Conservation (phyloP, 1,140 invertebrate species). For the Ruditapes philippinarum region DNA sequence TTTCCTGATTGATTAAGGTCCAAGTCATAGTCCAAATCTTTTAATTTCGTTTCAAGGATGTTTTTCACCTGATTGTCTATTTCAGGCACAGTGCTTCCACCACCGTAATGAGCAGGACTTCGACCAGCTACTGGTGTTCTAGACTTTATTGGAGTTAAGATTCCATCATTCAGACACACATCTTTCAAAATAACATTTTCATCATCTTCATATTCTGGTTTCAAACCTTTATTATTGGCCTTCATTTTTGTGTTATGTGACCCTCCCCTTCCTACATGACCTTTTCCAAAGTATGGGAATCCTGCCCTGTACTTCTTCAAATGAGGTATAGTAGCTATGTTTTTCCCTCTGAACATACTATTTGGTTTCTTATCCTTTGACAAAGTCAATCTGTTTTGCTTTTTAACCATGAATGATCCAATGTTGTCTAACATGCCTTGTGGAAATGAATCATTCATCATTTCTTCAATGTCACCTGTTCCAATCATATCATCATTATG, state of each 20-base stretch:
- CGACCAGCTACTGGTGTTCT: slow-evolving; percentile 73
- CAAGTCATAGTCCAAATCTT: slow-evolving; percentile 39
- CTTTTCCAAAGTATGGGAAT: slow-evolving; percentile 63
- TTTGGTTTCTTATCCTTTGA: slow-evolving; percentile 17
- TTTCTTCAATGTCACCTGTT: background rate
- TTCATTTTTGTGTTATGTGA: slow-evolving; percentile 17
- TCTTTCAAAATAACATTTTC: slow-evolving; percentile 73
- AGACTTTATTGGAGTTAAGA: slow-evolving; percentile 70
- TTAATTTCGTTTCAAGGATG: slow-evolving; percentile 40
- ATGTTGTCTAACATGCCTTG: background rate
- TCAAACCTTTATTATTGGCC: slow-evolving; percentile 44
- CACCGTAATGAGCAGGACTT: slow-evolving; percentile 63
- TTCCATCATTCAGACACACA: slow-evolving; percentile 71
- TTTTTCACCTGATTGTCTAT: slow-evolving; percentile 18
- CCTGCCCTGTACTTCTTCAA: slow-evolving; percentile 57
- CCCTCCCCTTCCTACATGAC: slow-evolving; percentile 33
- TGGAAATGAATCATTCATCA: background rate
- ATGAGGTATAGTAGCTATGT: slow-evolving; percentile 46
- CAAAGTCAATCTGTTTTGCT: background rate
- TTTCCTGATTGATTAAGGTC: slow-evolving; percentile 65
- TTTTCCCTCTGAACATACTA: slow-evolving; percentile 10
- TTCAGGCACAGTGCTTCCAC: slow-evolving; percentile 38
- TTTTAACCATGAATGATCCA: background rate
- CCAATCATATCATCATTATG: background rate
- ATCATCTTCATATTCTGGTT: slow-evolving; percentile 71